A percentile compares a stretch with the other conserved stretches of the same genome.
Evolutionary conservation across 2,113 vertebrate species (phyloP).

Genomic region (Oreochromis tanganicae): DNA sequence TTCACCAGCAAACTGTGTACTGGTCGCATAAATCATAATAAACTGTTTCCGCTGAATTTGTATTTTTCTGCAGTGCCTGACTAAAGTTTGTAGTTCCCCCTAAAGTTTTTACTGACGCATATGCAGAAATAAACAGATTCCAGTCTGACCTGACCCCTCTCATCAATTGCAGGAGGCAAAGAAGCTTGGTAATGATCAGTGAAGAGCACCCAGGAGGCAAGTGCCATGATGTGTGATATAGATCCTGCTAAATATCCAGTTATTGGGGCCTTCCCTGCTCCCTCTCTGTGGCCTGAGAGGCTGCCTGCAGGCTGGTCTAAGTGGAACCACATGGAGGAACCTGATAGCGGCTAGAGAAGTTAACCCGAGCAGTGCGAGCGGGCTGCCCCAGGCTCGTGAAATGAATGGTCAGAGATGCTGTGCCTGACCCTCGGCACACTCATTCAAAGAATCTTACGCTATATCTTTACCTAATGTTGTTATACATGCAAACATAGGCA

Average conservation of each 20-base stretch:
- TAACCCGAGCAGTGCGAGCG: slow-evolving; percentile 21
- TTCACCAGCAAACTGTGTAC: slow-evolving; percentile 16
- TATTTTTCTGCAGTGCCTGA: not conserved
- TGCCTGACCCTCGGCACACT: slow-evolving; percentile 6
- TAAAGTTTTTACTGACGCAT: not conserved
- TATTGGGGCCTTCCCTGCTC: slow-evolving; percentile 1
- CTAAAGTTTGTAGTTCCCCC: not conserved
- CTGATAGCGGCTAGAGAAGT: slow-evolving; percentile 52
- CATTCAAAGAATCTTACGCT: not conserved
- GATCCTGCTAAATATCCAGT: slow-evolving; percentile 10
- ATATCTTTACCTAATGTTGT: not conserved
- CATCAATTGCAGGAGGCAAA: not conserved
- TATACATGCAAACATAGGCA: not conserved
- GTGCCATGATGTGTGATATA: slow-evolving; percentile 28
- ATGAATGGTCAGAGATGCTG: slow-evolving; percentile 21
- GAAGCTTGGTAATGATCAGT: not conserved
- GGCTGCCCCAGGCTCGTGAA: slow-evolving; percentile 6
- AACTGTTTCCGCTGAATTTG: not conserved
- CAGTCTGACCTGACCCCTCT: not conserved
- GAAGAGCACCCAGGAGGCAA: slow-evolving; percentile 2
- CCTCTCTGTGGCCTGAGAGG: slow-evolving; percentile 29
- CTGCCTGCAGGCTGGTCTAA: slow-evolving; percentile 56
- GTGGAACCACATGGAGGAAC: slow-evolving; percentile 66
- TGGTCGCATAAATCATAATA: slow-evolving; percentile 30
- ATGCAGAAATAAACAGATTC: not conserved